A percentile compares a stretch with the other conserved stretches of the same genome.
Conservation (phyloP, 2,888 invertebrate species). For the Drosophila eohydei region DNA sequence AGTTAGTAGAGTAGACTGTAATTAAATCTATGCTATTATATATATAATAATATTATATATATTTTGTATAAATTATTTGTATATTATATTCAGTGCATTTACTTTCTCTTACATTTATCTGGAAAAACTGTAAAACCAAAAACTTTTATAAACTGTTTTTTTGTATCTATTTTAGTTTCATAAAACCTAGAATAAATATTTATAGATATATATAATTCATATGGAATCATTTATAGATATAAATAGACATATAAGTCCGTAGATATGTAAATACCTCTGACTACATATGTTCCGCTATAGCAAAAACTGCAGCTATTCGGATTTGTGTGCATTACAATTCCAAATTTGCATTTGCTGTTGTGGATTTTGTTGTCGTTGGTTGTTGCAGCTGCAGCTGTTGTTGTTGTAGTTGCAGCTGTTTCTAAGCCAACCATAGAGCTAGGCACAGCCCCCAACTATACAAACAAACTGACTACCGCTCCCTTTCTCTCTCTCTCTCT, state of each 20-base stretch:
- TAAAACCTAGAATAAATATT: neutral
- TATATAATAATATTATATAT: too few species aligned
- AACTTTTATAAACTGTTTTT: too few species aligned
- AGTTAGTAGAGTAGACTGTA: neutral
- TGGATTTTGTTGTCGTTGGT: slow-evolving; percentile 29
- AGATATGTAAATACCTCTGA: neutral
- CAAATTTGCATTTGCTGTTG: slow-evolving; percentile 62
- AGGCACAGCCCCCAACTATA: slow-evolving; percentile 20
- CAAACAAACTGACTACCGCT: slow-evolving; percentile 32
- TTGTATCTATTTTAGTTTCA: too few species aligned
- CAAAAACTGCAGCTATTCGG: slow-evolving; percentile 45
- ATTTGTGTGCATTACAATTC: slow-evolving; percentile 57
- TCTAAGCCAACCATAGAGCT: slow-evolving; percentile 56
- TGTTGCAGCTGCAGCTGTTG: slow-evolving; percentile 16
- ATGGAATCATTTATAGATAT: neutral
- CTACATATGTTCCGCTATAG: slow-evolving; percentile 22
- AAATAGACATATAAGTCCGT: neutral
- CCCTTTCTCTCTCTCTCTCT: too few species aligned
- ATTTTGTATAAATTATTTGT: too few species aligned
- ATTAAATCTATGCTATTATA: too few species aligned
- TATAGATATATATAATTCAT: neutral
- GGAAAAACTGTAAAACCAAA: too few species aligned
- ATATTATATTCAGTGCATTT: too few species aligned
- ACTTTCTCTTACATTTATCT: too few species aligned
- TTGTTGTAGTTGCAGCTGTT: slow-evolving; percentile 33